phyloP scores from a whole-genome alignment of 2,888 invertebrate genomes.

The Caenorhabditis doughertyi region DNA sequence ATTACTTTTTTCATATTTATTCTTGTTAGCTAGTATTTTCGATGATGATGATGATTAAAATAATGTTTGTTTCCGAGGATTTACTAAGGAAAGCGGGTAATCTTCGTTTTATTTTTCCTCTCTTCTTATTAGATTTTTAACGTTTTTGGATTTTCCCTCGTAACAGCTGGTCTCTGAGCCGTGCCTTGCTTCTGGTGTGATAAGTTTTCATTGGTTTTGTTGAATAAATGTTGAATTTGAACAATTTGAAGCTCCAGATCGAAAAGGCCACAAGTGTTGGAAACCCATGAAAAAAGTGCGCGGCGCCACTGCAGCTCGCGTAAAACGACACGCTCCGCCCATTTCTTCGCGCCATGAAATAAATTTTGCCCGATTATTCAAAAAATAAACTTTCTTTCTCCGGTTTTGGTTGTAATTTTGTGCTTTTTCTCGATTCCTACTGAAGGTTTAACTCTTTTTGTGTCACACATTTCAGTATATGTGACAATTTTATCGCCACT shows the following conservation, averaged over 20 bases:
- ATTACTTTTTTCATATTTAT: constrained; percentile 27
- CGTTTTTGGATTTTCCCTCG: background rate
- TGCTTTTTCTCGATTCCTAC: background rate
- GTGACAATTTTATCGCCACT: background rate
- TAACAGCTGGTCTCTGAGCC: constrained; percentile 58
- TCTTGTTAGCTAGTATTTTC: constrained; percentile 7
- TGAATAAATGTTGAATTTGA: constrained; percentile 24
- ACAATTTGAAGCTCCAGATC: background rate
- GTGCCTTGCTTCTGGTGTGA: constrained; percentile 65
- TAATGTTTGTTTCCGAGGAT: constrained; percentile 19
- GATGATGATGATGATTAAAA: constrained; percentile 14
- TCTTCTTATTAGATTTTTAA: background rate
- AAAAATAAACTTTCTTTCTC: constrained; percentile 23
- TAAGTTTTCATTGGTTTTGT: constrained; percentile 27
- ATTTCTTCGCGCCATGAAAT: constrained; percentile 11
- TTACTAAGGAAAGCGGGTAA: constrained; percentile 33
- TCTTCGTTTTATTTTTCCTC: constrained; percentile 8
- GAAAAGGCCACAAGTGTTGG: background rate
- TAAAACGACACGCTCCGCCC: constrained; percentile 51
- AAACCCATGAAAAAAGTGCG: constrained; percentile 38
- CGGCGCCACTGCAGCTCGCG: constrained; percentile 41
- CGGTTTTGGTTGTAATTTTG: background rate
- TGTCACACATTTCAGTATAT: background rate
- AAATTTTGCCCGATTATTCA: constrained; percentile 39
- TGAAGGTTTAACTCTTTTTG: background rate